A percentile compares a stretch with the other conserved stretches of the same genome.
Conservation (phyloP, 2,888 invertebrate genomes). For the Halictus ligatus region DNA sequence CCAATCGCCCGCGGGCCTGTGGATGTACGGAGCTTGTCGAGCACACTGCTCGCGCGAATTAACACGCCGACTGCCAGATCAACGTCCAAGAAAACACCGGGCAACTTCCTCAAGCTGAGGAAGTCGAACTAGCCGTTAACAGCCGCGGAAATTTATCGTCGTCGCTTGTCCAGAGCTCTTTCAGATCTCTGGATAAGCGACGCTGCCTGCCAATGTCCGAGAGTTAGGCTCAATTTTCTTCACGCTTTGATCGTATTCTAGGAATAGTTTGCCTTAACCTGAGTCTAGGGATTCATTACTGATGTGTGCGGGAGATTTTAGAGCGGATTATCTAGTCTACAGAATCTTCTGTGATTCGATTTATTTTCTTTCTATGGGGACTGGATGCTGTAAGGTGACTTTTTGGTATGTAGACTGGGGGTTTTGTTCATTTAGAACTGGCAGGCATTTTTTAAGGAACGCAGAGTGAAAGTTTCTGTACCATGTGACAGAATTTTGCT, state of each 20-base stretch:
- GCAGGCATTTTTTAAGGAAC: not conserved
- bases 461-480: not conserved
- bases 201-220: not conserved
- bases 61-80: slow-evolving; percentile 10
- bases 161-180: not conserved
- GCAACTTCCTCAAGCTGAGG: not conserved
- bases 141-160: slow-evolving; percentile 8
- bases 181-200: slow-evolving; percentile 3
- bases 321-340: not conserved
- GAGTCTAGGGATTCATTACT: not conserved
- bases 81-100: not conserved
- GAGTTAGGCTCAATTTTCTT: not conserved
- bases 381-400: not conserved
- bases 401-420: not conserved
- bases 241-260: not conserved
- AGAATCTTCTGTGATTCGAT: not conserved
- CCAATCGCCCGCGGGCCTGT: not conserved
- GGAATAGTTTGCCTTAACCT: not conserved
- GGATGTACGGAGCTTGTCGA: not conserved
- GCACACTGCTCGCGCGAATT: not conserved
- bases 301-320: not conserved
- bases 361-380: not conserved
- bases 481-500: not conserved
- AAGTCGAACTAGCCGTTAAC: slow-evolving; percentile 3
- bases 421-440: not conserved